Percentiles rank a stretch among this genome's conserved stretches.
Conservation (phyloP, 2,797 vertebrate genomes). For the Catharus ustulatus region DNA sequence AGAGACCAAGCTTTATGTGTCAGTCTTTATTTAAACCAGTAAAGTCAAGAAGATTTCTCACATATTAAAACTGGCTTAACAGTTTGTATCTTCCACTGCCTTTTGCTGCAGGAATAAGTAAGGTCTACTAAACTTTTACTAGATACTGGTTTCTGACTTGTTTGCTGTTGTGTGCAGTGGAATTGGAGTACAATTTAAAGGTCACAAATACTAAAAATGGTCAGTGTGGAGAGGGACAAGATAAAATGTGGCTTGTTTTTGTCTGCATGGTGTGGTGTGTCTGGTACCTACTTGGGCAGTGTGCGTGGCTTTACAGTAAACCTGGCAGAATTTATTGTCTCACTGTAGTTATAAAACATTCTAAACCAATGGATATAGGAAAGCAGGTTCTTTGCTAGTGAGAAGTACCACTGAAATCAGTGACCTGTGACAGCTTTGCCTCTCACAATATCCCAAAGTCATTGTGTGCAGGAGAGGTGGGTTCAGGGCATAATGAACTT, state of each 20-base stretch:
- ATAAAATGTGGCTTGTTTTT: background rate
- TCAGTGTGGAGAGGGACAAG: background rate
- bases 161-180: background rate
- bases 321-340: background rate
- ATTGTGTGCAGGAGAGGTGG: background rate
- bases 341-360: background rate
- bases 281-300: background rate
- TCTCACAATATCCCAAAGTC: accelerated
- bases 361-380: accelerated
- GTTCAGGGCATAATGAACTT: background rate
- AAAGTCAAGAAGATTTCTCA: background rate
- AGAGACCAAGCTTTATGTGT: background rate
- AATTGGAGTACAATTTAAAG: background rate
- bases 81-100: background rate
- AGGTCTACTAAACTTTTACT: background rate
- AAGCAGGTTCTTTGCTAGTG: background rate
- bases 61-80: background rate
- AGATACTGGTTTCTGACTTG: background rate
- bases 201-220: background rate
- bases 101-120: background rate
- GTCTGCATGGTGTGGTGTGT: background rate
- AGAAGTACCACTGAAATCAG: background rate
- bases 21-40: background rate
- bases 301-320: background rate
- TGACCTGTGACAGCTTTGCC: background rate